Evolutionary conservation across 2,113 vertebrate species (phyloP).

Genomic region (Scalopus aquaticus): DNA sequence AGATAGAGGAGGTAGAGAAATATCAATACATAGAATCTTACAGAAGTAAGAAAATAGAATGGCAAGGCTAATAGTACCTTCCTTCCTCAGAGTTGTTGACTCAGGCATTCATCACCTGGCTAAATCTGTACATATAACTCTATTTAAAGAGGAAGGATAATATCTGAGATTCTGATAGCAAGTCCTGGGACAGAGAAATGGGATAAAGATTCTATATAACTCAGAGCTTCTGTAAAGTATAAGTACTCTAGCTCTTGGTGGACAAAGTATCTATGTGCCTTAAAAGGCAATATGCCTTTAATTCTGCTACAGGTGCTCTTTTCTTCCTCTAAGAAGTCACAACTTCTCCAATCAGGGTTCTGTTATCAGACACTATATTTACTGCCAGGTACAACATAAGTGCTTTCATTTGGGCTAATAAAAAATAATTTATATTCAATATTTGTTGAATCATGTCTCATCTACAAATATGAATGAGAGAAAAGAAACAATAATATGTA

Average conservation of each 20-base stretch:
- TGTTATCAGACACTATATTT: background rate
- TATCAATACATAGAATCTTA: background rate
- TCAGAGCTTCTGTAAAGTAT: background rate
- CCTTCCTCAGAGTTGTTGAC: background rate
- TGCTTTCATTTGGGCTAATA: background rate
- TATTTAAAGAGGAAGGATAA: background rate
- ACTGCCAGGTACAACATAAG: background rate
- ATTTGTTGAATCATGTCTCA: background rate
- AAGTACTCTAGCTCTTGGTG: background rate
- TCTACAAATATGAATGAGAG: background rate
- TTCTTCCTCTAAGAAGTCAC: background rate
- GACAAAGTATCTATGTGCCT: background rate
- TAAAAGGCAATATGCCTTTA: background rate
- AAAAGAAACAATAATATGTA: background rate
- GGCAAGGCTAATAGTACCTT: background rate
- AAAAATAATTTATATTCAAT: background rate
- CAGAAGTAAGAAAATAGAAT: background rate
- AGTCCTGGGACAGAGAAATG: background rate
- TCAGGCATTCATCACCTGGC: background rate
- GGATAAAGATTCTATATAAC: no score
- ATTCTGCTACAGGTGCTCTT: background rate
- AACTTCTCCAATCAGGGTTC: background rate
- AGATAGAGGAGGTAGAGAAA: no score
- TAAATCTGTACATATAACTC: no score
- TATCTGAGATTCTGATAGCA: background rate